These are phyloP conservation scores for Tanytarsus gracilentus DNA, from an alignment of 2,888 invertebrate species.

Conservation along the genomic window DNA sequence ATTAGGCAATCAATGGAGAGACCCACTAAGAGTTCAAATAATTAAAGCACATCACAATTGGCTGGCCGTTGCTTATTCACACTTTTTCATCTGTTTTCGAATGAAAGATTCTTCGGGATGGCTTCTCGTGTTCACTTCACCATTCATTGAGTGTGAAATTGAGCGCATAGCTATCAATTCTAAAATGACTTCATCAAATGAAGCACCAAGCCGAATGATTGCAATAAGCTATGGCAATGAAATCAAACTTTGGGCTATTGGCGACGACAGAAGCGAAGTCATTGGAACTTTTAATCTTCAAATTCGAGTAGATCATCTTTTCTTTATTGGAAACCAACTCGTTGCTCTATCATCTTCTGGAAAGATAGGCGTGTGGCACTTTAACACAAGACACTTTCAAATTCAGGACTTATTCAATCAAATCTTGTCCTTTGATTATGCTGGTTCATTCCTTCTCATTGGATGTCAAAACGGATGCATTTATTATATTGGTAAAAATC, in stretches of 20 bases:
- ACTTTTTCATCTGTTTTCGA: slow-evolving; percentile 89
- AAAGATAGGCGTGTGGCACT: slow-evolving; percentile 95
- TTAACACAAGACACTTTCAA: slow-evolving; percentile 98
- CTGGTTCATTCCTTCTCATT: slow-evolving; percentile 87
- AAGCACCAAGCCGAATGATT: slow-evolving; percentile 64
- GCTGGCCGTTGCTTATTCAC: slow-evolving; percentile 93
- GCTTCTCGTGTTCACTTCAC: slow-evolving; percentile 90
- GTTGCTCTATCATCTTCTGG: slow-evolving; percentile 90
- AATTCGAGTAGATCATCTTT: slow-evolving; percentile 87
- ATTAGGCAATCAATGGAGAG: slow-evolving; percentile 56
- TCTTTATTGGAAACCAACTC: slow-evolving; percentile 95
- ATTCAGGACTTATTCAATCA: slow-evolving; percentile 90
- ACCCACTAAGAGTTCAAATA: slow-evolving; percentile 80
- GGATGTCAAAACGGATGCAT: slow-evolving; percentile 96
- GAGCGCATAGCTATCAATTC: slow-evolving; percentile 87
- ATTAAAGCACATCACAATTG: slow-evolving; percentile 97
- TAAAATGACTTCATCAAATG: slow-evolving; percentile 48
- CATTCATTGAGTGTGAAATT: slow-evolving; percentile 79
- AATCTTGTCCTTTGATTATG: slow-evolving; percentile 92
- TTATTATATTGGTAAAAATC: slow-evolving; percentile 81
- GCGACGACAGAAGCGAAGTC: slow-evolving; percentile 66
- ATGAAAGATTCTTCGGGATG: slow-evolving; percentile 95
- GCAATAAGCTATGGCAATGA: slow-evolving; percentile 70
- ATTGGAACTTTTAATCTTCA: slow-evolving; percentile 84
- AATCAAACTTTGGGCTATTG: slow-evolving; percentile 70